A percentile compares a stretch with the other conserved stretches of the same genome.
These are phyloP conservation scores for Sminthurides aquaticus DNA, from an alignment of 2,888 invertebrate species.

Conservation along the genomic window DNA sequence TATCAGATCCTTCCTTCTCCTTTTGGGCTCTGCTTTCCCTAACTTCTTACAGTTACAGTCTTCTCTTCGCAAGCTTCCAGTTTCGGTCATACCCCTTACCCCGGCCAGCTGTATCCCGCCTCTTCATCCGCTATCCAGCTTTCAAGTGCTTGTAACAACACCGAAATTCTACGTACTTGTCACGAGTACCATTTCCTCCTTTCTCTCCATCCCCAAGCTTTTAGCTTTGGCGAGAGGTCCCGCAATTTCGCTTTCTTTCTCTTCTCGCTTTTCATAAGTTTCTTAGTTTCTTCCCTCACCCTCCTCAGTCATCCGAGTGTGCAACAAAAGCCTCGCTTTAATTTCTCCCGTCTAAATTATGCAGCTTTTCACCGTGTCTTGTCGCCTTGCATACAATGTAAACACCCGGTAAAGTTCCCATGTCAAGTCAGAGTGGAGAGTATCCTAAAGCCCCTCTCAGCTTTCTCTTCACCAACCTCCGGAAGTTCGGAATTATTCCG, in stretches of 20 bases:
- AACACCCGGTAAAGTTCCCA: neutral
- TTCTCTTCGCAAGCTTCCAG: no score
- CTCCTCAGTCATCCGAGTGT: no score
- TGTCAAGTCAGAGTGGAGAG: neutral
- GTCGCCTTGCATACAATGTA: neutral
- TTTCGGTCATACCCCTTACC: no score
- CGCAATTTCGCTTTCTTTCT: neutral
- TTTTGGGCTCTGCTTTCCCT: no score
- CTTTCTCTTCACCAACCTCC: no score
- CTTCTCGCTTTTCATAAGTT: no score
- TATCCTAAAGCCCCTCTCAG: neutral
- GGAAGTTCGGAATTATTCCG: no score
- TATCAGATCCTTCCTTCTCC: no score
- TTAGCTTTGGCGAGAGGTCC: neutral
- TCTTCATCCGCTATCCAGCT: neutral
- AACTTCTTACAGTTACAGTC: no score
- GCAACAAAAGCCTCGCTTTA: neutral
- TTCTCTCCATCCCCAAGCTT: neutral
- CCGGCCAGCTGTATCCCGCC: no score
- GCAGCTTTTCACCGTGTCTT: neutral
- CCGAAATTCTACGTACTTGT: neutral
- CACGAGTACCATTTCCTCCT: neutral
- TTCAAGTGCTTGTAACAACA: neutral
- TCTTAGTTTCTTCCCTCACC: no score
- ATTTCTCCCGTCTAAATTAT: neutral